A percentile compares a stretch with the other conserved stretches of the same genome.
phyloP scores from a whole-genome alignment of 2,797 vertebrate species.

The Manis javanica region DNA sequence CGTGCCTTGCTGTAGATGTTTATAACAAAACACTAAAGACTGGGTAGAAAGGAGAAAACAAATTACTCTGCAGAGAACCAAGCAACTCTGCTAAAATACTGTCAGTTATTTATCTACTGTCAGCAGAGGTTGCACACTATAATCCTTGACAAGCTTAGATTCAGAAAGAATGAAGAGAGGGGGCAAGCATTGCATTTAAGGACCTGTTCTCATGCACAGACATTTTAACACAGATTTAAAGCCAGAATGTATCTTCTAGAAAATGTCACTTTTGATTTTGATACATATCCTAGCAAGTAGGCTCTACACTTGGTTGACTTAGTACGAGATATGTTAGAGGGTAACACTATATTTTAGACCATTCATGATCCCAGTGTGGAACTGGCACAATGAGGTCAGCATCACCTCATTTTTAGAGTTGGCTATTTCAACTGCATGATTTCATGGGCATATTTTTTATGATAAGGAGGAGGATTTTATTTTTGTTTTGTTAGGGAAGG shows the following conservation, averaged over 20 bases:
- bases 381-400: conserved; percentile 72
- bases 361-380: neutral
- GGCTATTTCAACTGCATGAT: conserved; percentile 63
- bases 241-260: conserved; percentile 72
- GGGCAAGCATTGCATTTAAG: conserved; percentile 72
- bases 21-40: conserved; percentile 84
- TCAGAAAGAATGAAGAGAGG: conserved; percentile 71
- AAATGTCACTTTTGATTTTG: conserved; percentile 78
- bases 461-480: conserved; percentile 70
- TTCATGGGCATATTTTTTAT: conserved; percentile 77
- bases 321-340: conserved; percentile 70
- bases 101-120: conserved; percentile 85
- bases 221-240: conserved; percentile 82
- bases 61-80: conserved; percentile 83
- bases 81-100: conserved; percentile 81
- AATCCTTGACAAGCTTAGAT: conserved; percentile 76
- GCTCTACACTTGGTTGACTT: conserved; percentile 70
- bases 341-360: conserved; percentile 66
- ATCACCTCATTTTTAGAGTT: conserved; percentile 63
- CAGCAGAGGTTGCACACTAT: conserved; percentile 80
- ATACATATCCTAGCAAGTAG: conserved; percentile 63
- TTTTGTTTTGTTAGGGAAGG: conserved; percentile 79
- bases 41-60: conserved; percentile 82
- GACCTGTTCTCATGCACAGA: conserved; percentile 78
- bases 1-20: conserved; percentile 74